Evolutionary conservation across 2,113 vertebrate species (phyloP).

Genomic region (Pluvianellus socialis): DNA sequence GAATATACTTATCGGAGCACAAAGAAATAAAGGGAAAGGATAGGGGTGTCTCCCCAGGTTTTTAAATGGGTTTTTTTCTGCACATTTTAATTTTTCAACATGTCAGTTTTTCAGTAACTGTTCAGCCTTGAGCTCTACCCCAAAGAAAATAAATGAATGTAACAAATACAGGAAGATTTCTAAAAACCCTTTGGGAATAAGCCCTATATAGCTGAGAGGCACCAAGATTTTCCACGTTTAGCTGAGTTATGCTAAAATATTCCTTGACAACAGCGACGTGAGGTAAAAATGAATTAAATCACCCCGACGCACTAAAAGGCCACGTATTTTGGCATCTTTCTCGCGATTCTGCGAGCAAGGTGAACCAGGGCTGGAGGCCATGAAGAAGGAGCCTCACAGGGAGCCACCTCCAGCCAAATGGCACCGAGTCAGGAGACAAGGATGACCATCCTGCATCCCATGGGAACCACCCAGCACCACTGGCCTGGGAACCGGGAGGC

Average conservation of each 20-base stretch:
- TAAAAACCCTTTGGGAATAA: not conserved
- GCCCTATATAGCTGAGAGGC: not conserved
- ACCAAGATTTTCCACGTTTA: not conserved
- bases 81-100: not conserved
- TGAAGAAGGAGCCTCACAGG: not conserved
- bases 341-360: fast-evolving
- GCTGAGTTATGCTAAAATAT: not conserved
- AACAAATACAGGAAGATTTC: not conserved
- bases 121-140: not conserved
- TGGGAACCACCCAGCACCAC: too few relatives aligned
- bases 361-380: fast-evolving
- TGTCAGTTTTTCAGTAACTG: not conserved
- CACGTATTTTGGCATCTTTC: too few relatives aligned
- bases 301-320: not conserved
- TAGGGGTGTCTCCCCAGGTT: fast-evolving
- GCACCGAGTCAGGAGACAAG: too few relatives aligned
- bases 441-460: too few relatives aligned
- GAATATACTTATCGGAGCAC: not conserved
- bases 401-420: too few relatives aligned
- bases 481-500: too few relatives aligned
- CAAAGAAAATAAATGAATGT: not conserved
- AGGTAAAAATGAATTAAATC: not conserved
- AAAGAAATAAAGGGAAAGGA: not conserved
- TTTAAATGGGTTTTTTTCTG: not conserved
- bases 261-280: not conserved